A percentile compares a stretch with the other conserved stretches of the same genome.
phyloP scores from a whole-genome alignment of 2,797 vertebrate genomes.

The Masticophis lateralis region DNA sequence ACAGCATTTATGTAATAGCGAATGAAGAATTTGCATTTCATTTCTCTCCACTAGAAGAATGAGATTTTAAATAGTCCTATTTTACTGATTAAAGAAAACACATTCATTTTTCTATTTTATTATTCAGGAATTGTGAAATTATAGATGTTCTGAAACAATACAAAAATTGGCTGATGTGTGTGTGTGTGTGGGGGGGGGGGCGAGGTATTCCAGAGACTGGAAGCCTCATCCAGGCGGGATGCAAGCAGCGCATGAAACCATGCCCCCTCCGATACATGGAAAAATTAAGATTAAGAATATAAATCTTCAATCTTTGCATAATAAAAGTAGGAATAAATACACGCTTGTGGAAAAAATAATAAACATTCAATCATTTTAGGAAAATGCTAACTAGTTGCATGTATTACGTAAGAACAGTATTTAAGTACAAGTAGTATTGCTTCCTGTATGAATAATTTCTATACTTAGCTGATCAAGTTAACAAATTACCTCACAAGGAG shows the following conservation, averaged over 20 bases:
- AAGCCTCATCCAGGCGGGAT: background rate
- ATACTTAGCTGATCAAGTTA: background rate
- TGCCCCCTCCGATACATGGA: fast-evolving
- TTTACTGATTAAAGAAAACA: background rate
- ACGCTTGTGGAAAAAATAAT: background rate
- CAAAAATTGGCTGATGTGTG: background rate
- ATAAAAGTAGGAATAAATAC: background rate
- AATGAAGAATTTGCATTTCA: background rate
- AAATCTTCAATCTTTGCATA: background rate
- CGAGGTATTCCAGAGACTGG: background rate
- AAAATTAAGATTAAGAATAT: background rate
- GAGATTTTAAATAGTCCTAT: background rate
- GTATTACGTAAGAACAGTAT: background rate
- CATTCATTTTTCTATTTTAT: background rate
- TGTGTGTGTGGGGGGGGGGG: too few relatives aligned
- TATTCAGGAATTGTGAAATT: background rate
- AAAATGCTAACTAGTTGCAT: background rate
- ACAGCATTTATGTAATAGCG: background rate
- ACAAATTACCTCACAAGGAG: background rate
- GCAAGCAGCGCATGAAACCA: background rate
- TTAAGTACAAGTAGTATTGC: background rate
- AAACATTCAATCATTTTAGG: background rate
- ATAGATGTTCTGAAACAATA: background rate
- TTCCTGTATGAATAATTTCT: background rate
- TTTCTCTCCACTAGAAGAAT: background rate